A percentile compares a stretch with the other conserved stretches of the same genome.
Conservation (phyloP, 37 sponge, comb jelly and placozoan genomes). For the Spongilla lacustris region DNA sequence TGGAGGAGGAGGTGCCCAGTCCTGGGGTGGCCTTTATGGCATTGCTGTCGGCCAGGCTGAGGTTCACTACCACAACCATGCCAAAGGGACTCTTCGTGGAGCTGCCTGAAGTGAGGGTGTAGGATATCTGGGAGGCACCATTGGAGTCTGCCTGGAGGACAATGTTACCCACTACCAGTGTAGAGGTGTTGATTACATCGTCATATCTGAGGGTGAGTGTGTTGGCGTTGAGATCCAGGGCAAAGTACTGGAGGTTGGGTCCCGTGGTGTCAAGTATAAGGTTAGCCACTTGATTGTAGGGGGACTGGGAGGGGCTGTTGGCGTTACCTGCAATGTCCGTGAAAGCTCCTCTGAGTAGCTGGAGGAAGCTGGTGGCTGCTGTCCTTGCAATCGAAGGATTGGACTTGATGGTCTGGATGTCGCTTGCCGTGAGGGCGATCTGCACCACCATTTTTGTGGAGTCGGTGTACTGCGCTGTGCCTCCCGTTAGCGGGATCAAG, state of each 20-base stretch:
- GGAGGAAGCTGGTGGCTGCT: slow-evolving; percentile 45
- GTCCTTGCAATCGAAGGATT: slow-evolving; percentile 25
- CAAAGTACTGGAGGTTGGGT: slow-evolving; percentile 57
- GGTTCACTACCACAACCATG: slow-evolving; percentile 35
- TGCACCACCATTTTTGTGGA: slow-evolving; percentile 28
- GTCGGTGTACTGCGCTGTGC: background rate
- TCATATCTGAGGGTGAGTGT: slow-evolving; percentile 64
- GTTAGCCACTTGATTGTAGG: slow-evolving; percentile 9
- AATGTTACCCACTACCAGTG: slow-evolving; percentile 37
- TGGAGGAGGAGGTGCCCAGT: slow-evolving; percentile 58
- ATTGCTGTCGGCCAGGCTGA: slow-evolving; percentile 59
- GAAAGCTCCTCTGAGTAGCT: slow-evolving; percentile 42
- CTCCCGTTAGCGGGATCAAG: slow-evolving; percentile 40
- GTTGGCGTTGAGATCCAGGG: slow-evolving; percentile 64
- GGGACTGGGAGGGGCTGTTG: slow-evolving; percentile 1
- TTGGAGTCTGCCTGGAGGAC: slow-evolving; percentile 59
- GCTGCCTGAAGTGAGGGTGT: slow-evolving; percentile 51
- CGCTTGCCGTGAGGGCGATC: slow-evolving; percentile 41
- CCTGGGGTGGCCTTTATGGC: slow-evolving; percentile 69
- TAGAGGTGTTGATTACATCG: slow-evolving; percentile 55
- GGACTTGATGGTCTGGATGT: slow-evolving; percentile 60
- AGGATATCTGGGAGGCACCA: slow-evolving; percentile 21
- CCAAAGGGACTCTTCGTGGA: slow-evolving; percentile 37
- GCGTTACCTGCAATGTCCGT: slow-evolving; percentile 48
- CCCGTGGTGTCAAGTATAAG: slow-evolving; percentile 41